Base-by-base conservation (phyloP, 2,113 vertebrate species). In the Xerus inauris region DNA sequence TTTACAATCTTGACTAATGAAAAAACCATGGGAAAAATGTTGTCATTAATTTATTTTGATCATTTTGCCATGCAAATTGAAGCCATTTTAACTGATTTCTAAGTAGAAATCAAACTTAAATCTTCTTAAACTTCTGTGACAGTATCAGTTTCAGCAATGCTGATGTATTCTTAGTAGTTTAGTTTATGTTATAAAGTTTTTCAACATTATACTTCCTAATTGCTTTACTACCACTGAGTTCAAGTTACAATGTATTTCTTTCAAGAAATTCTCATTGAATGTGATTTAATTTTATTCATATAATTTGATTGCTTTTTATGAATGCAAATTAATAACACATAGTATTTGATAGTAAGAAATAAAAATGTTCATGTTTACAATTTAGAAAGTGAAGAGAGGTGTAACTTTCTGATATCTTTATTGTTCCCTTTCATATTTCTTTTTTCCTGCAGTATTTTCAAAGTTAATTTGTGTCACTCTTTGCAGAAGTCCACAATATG, bases 391-490 rank as follows among this genome's bases (percentile, higher is more conserved):
- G 12, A 95, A 96, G 88, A 91, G 16, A 71, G 19, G 45, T 83
- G 17, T 89, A 72, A 92, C 96, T 91, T 95, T 49, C 17, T 93
- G n/a, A 86, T 24, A 89, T 93, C 96, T 87, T 91, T 30, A 79
- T 84, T 94, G 88, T 35, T 95, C 20, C 79, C 54, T 94, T 96
- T 96, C 54, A 91, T 62, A 94, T 93, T 93, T 94, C 40, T 91
- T 97, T 91, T 81, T 93, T 96, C 49, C 54, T 77, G 14, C 72
- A 84, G 19, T 45, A 96, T 96, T 95, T 94, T 22, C 12, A 95
- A 51, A 24, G 3, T 40, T 95, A 94, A 28, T 75, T 51, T 94
- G 73, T 72, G 59, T 89, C 42, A 47, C 1, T 83, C 13, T 38
- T 85, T 90, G 62, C 75, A 92, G 84, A 95, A 91, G 0, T 8